Conservation (phyloP, 1,140 invertebrate genomes). For the Drosophila ohnishii region DNA sequence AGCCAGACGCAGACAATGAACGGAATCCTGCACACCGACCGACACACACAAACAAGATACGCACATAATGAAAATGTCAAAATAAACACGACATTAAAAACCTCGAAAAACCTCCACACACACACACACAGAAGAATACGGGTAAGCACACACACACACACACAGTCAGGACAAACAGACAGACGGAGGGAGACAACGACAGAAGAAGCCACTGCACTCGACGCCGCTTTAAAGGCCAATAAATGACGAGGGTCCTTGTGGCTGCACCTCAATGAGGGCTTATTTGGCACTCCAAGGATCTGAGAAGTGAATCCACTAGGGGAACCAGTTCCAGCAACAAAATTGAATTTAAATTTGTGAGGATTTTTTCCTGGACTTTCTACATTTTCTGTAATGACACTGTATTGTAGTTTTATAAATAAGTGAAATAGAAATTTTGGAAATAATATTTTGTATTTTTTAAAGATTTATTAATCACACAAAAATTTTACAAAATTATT, state of each 20-base stretch:
- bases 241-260: slow-evolving; percentile 63
- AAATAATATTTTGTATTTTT: no score
- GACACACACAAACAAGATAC: slow-evolving; percentile 40
- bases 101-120: slow-evolving; percentile 25
- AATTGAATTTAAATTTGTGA: not conserved
- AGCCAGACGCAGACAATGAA: slow-evolving; percentile 60
- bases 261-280: slow-evolving; percentile 48
- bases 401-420: not conserved
- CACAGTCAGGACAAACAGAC: slow-evolving; percentile 11
- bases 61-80: slow-evolving; percentile 81
- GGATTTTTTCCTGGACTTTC: not conserved
- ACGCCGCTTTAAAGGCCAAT: slow-evolving; percentile 74
- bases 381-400: not conserved
- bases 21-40: slow-evolving; percentile 38
- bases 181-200: slow-evolving; percentile 22
- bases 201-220: slow-evolving; percentile 66
- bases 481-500: not conserved
- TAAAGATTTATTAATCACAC: not conserved
- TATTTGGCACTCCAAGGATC: slow-evolving; percentile 38
- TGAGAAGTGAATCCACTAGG: slow-evolving; percentile 6
- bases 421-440: no score
- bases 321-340: not conserved
- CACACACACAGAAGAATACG: not conserved
- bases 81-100: slow-evolving; percentile 82
- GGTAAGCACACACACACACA: not conserved